phyloP scores from a whole-genome alignment of 2,113 vertebrate genomes.

The Lanius ludovicianus region DNA sequence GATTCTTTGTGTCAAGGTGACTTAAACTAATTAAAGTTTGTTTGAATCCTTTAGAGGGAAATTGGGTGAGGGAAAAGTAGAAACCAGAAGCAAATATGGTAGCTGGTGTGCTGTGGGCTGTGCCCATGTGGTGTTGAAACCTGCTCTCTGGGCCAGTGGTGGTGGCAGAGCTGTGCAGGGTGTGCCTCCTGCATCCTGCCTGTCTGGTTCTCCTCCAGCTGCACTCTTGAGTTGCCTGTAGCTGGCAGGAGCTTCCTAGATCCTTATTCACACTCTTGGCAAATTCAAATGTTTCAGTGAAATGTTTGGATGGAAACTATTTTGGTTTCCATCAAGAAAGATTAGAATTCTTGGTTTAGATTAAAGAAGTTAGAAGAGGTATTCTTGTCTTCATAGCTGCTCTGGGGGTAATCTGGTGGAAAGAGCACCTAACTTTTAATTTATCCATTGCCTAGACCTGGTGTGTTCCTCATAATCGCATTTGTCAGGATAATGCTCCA shows the following conservation, averaged over 20 bases:
- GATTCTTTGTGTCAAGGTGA: background rate
- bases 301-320: background rate
- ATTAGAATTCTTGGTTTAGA: background rate
- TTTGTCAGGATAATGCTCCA: background rate
- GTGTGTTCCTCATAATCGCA: background rate
- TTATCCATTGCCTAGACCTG: background rate
- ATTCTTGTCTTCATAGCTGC: background rate
- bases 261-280: background rate
- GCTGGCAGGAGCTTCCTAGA: background rate
- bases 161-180: background rate
- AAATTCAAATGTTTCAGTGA: background rate
- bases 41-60: conserved; percentile 6
- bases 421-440: background rate
- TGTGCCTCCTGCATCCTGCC: background rate
- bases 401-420: background rate
- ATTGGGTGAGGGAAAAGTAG: background rate
- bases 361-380: background rate
- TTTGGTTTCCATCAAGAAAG: background rate
- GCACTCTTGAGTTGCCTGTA: background rate
- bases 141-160: background rate
- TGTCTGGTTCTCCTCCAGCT: background rate
- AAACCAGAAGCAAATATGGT: background rate
- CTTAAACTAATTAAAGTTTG: conserved; percentile 21
- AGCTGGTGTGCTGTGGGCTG: background rate
- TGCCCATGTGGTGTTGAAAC: background rate